phyloP scores from a whole-genome alignment of 2,888 invertebrate genomes.

The Magallana nippona region DNA sequence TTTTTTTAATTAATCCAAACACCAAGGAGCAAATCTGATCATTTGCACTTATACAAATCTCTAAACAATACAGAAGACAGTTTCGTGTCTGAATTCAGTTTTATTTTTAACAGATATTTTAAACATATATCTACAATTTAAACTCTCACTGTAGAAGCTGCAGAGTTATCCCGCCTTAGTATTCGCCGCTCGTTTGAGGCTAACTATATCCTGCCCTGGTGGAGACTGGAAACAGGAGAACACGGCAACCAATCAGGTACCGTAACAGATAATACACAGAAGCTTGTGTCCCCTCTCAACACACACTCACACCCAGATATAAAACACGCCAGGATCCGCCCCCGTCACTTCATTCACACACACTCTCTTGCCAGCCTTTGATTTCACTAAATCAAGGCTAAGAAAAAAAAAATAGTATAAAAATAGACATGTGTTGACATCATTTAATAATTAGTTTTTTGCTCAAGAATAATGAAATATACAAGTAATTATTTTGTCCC shows the following conservation, averaged over 20 bases:
- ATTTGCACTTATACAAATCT: too few relatives aligned
- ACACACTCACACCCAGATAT: not conserved
- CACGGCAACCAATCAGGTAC: slow-evolving; percentile 1
- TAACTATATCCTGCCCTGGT: not conserved
- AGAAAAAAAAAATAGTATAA: slow-evolving; percentile 19
- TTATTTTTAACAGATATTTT: slow-evolving; percentile 29
- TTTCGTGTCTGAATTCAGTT: not conserved
- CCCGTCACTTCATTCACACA: not conserved
- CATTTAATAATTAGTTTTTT: not conserved
- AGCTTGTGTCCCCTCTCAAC: slow-evolving; percentile 3
- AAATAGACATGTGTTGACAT: slow-evolving; percentile 23
- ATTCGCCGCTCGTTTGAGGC: not conserved
- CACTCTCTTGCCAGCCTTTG: not conserved
- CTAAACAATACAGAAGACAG: not conserved
- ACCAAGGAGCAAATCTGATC: too few relatives aligned
- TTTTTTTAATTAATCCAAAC: too few relatives aligned
- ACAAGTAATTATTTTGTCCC: not conserved
- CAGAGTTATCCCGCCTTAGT: not conserved
- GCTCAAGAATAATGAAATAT: not conserved
- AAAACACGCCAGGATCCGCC: not conserved
- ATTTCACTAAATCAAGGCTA: not conserved
- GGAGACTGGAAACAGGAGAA: not conserved
- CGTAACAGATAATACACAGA: slow-evolving; percentile 15
- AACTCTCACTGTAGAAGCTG: slow-evolving; percentile 30
- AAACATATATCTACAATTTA: slow-evolving; percentile 30